Evolutionary conservation across 2,113 vertebrate species (phyloP).

Genomic region (Sebastes schlegelii): DNA sequence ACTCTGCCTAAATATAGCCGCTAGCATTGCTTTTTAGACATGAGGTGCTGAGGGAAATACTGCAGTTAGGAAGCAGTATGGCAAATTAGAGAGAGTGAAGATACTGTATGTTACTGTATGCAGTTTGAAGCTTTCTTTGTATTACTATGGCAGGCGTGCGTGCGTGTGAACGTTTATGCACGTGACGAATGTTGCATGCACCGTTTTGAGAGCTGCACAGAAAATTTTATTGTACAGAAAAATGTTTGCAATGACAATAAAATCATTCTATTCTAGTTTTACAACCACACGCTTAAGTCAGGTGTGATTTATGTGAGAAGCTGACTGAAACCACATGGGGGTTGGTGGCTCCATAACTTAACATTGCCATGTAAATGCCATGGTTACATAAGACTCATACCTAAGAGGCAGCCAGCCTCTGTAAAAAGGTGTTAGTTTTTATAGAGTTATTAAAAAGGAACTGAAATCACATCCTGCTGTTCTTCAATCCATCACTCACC

Average conservation of each 20-base stretch:
- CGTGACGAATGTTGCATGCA: too few species aligned
- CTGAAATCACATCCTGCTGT: neutral
- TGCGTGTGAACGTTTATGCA: too few species aligned
- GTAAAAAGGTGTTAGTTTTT: neutral
- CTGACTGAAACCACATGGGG: neutral
- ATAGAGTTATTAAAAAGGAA: neutral
- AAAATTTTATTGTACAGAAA: too few species aligned
- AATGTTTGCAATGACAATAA: too few species aligned
- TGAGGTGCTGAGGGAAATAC: neutral
- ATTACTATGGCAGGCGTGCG: too few species aligned
- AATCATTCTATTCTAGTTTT: neutral
- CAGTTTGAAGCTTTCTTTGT: neutral
- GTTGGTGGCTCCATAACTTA: neutral
- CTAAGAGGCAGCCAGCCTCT: neutral
- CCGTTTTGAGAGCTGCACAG: too few species aligned
- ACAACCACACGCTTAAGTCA: conserved; percentile 4
- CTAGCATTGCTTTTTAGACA: too few species aligned
- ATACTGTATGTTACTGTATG: neutral
- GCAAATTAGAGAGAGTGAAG: neutral
- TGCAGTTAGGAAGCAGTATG: neutral
- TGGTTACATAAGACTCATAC: neutral
- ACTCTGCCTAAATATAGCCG: neutral
- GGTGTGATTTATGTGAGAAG: neutral
- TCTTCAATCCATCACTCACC: neutral
- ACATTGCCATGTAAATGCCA: neutral